Base-by-base conservation (phyloP, 2,888 invertebrate genomes). In the Petrophora chlorosata region DNA sequence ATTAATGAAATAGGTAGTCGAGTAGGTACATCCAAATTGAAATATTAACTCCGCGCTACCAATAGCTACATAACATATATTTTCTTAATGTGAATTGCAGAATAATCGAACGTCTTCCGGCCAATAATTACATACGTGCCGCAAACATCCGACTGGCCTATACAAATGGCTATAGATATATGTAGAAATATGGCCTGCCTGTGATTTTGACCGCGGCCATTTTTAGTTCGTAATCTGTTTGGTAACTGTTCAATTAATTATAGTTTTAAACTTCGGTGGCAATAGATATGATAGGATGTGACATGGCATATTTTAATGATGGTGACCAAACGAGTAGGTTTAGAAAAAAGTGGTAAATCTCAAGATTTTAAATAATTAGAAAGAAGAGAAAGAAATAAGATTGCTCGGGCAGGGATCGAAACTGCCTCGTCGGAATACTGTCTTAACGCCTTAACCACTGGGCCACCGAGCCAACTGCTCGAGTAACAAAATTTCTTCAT, bases 61-160 rank as follows among this genome's bases (percentile, higher is more conserved):
- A 26, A 26, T 26, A 7, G 5, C 28, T 23, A 30, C 17, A 29
- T 33, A 38, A 29, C 32, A 43, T 39, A 44, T 34, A 43, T 43
- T 38, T 50, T 38, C 14, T 47, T 48, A 50, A 47, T 72, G 61
- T 65, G 61, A 68, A 73, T 73, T 72, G 71, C 72, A 56, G 70
- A 73, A 74, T 70, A 64, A 68, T 67, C 57, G 55, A 63, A 45
- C 52, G 67, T 45, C 67, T 78, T 81, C 77, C 79, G 71, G 67
- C 62, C 58, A 42, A 57, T 73, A 74, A 78, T 76, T 70, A 71
- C 67, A 57, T 43, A 56, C 63, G 56, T 29, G 59, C 50, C 38
- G 56, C 57, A 53, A 43, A 62, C 56, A 61, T 65, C 63, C 65
- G 55, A 62, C 57, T 59, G 58, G 53, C 53, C 45, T 59, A 63